Evolutionary conservation across 2,888 invertebrate species (phyloP).

Genomic region (Drosophila kambysellisi): DNA sequence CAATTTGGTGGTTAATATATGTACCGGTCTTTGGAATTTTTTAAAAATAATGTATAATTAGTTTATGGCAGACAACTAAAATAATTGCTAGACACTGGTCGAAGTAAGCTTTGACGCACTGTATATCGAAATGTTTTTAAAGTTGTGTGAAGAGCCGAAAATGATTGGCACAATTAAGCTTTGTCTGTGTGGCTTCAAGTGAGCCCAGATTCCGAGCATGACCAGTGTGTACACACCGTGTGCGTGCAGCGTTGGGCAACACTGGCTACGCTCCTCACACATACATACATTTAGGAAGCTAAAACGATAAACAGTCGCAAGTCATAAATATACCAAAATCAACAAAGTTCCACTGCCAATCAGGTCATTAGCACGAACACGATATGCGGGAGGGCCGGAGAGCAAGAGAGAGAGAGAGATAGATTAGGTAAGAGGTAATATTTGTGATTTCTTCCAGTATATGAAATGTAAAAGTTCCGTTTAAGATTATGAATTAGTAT

Average conservation of each 20-base stretch:
- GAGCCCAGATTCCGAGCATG: not conserved
- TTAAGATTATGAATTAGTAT: too few relatives aligned
- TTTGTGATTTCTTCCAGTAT: too few relatives aligned
- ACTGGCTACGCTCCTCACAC: not conserved
- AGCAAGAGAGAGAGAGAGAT: not conserved
- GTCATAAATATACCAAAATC: not conserved
- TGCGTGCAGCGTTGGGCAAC: not conserved
- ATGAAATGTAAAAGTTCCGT: too few relatives aligned
- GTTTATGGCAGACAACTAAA: too few relatives aligned
- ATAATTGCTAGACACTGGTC: too few relatives aligned
- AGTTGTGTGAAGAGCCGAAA: not conserved
- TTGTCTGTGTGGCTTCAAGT: not conserved
- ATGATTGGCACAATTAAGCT: not conserved
- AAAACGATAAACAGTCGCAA: not conserved
- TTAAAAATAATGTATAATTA: too few relatives aligned
- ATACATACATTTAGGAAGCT: not conserved
- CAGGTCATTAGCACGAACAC: slow-evolving; percentile 1
- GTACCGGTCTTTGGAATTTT: too few relatives aligned
- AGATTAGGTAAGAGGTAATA: not conserved
- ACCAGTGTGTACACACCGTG: not conserved
- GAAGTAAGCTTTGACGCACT: too few relatives aligned
- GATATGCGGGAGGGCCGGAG: not conserved
- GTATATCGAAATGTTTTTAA: slow-evolving; percentile 86
- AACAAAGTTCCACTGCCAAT: not conserved
- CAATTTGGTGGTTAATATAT: too few relatives aligned